Evolutionary conservation across 2,888 invertebrate species (phyloP).

Genomic region (Lysandra coridon): DNA sequence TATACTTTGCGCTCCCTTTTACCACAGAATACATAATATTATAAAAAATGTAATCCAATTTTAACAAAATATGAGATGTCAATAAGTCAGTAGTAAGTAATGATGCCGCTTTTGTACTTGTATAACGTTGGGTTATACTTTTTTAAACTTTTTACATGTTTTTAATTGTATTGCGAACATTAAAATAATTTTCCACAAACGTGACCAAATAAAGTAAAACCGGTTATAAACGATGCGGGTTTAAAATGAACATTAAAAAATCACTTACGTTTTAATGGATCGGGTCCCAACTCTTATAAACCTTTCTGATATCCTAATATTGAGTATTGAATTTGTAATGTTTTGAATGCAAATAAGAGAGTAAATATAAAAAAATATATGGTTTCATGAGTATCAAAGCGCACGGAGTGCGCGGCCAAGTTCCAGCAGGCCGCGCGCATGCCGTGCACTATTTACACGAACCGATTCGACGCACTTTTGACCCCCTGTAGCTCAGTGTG

Average conservation of each 20-base stretch:
- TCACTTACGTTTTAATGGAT: conserved; percentile 13
- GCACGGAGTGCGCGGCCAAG: no score
- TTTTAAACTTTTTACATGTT: background rate
- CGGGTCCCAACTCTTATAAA: background rate
- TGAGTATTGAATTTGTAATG: background rate
- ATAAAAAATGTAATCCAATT: no score
- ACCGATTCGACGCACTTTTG: no score
- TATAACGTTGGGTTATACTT: background rate
- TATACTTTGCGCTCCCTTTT: no score
- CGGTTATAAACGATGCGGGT: conserved; percentile 3
- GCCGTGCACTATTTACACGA: no score
- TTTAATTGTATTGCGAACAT: background rate
- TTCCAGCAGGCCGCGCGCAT: no score
- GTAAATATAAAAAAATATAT: no score
- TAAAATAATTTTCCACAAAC: conserved; percentile 1
- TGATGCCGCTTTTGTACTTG: background rate
- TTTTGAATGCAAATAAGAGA: background rate
- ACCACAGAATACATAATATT: no score
- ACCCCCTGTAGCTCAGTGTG: no score
- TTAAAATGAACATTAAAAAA: conserved; percentile 17
- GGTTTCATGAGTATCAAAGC: no score
- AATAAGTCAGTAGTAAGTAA: background rate
- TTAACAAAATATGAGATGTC: background rate
- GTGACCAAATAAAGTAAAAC: background rate
- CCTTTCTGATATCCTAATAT: background rate